Percentiles rank a stretch among this genome's conserved stretches.
phyloP scores from a whole-genome alignment of 2,888 invertebrate species.

The Drosophila maculinotata region DNA sequence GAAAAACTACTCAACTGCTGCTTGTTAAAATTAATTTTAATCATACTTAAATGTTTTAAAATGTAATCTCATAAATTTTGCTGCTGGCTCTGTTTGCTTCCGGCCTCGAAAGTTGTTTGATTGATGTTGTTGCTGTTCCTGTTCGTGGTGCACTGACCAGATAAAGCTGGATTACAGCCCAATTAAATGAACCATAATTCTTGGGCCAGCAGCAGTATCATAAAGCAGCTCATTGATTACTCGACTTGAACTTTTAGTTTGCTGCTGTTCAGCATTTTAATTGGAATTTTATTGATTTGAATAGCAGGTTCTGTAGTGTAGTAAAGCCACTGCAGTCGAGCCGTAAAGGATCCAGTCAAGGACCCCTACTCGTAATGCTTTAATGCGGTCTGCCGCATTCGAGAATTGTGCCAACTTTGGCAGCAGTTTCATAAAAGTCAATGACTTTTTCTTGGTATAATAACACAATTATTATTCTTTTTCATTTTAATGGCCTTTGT shows the following conservation, averaged over 20 bases:
- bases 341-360: conserved; percentile 27
- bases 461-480: conserved; percentile 52
- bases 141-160: conserved; percentile 28
- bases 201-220: conserved; percentile 1
- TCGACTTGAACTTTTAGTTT: conserved; percentile 53
- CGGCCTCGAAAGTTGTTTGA: conserved; percentile 21
- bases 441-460: conserved; percentile 57
- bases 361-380: conserved; percentile 13
- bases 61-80: neutral
- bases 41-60: neutral
- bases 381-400: conserved; percentile 52
- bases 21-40: neutral
- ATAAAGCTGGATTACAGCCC: conserved; percentile 28
- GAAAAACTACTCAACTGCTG: no score
- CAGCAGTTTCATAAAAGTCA: conserved; percentile 38
- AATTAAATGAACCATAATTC: conserved; percentile 46
- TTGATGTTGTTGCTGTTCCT: conserved; percentile 8
- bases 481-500: conserved; percentile 1
- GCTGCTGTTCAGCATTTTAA: conserved; percentile 45
- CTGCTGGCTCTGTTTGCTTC: neutral
- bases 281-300: conserved; percentile 64
- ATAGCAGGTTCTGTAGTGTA: conserved; percentile 14
- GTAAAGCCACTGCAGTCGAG: conserved; percentile 17
- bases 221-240: conserved; percentile 31
- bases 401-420: conserved; percentile 46